Conservation (phyloP, 2,113 vertebrate genomes). For the Oceanodroma tethys region DNA sequence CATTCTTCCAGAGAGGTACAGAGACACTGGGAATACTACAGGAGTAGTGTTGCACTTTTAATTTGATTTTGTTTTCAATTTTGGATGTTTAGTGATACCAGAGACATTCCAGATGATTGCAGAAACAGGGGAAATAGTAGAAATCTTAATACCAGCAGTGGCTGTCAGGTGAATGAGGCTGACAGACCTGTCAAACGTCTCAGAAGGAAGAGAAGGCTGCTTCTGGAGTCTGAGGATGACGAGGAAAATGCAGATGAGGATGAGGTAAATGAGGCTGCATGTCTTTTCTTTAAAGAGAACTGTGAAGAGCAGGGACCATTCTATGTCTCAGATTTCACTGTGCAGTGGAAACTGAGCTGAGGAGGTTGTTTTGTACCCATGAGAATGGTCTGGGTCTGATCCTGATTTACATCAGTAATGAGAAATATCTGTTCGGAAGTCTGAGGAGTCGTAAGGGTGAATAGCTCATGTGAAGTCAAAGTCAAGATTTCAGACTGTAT, state of each 20-base stretch:
- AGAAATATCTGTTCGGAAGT: not conserved
- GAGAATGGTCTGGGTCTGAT: not conserved
- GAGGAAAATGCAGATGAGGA: slow-evolving; percentile 85
- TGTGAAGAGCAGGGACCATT: not conserved
- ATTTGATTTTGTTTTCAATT: slow-evolving; percentile 2
- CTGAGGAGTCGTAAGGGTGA: not conserved
- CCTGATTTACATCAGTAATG: not conserved
- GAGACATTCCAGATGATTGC: slow-evolving; percentile 70
- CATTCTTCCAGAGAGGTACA: not conserved
- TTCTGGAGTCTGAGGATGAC: slow-evolving; percentile 89
- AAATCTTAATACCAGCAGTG: slow-evolving; percentile 18
- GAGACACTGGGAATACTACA: not conserved
- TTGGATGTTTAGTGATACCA: slow-evolving; percentile 33
- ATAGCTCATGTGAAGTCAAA: not conserved
- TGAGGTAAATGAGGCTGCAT: slow-evolving; percentile 67
- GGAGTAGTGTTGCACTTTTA: not conserved
- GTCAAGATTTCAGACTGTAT: not conserved
- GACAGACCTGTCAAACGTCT: slow-evolving; percentile 82
- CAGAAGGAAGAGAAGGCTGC: slow-evolving; percentile 86
- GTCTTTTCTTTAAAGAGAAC: not conserved
- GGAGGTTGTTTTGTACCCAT: not conserved
- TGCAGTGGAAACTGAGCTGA: not conserved
- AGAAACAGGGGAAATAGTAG: slow-evolving; percentile 56
- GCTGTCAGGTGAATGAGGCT: slow-evolving; percentile 64
- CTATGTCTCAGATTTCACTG: not conserved